These are phyloP conservation scores for Oedothorax gibbosus DNA, from an alignment of 1,140 invertebrate species.

Conservation along the genomic window DNA sequence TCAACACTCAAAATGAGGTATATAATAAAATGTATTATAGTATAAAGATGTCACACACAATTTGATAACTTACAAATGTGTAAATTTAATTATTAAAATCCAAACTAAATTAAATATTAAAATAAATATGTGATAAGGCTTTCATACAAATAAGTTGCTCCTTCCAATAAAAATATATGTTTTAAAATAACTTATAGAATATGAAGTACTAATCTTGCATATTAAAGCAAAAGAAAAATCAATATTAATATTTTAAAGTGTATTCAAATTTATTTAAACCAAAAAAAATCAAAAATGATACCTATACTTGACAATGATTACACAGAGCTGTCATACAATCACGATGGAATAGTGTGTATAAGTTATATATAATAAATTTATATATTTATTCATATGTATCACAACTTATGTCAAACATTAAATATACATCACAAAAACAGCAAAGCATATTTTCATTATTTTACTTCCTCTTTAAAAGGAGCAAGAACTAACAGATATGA, in stretches of 20 bases:
- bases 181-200: too few relatives aligned
- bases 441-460: conserved; percentile 58
- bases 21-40: too few relatives aligned
- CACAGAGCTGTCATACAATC: conserved; percentile 33
- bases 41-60: too few relatives aligned
- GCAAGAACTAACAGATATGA: conserved; percentile 42
- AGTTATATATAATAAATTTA: conserved; percentile 55
- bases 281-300: not conserved
- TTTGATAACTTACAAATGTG: too few relatives aligned
- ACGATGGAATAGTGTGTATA: conserved; percentile 44
- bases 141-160: not conserved
- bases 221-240: too few relatives aligned
- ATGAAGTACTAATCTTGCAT: too few relatives aligned
- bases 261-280: not conserved
- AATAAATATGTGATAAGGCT: not conserved
- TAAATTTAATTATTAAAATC: too few relatives aligned
- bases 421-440: conserved; percentile 60
- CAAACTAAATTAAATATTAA: too few relatives aligned
- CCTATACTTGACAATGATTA: conserved; percentile 12
- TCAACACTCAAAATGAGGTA: too few relatives aligned
- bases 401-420: conserved; percentile 61
- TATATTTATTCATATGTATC: conserved; percentile 55
- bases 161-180: too few relatives aligned
- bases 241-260: too few relatives aligned
- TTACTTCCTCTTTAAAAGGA: conserved; percentile 50